Conservation (phyloP, 2,797 vertebrate species). For the Sebastes trivittatus region DNA sequence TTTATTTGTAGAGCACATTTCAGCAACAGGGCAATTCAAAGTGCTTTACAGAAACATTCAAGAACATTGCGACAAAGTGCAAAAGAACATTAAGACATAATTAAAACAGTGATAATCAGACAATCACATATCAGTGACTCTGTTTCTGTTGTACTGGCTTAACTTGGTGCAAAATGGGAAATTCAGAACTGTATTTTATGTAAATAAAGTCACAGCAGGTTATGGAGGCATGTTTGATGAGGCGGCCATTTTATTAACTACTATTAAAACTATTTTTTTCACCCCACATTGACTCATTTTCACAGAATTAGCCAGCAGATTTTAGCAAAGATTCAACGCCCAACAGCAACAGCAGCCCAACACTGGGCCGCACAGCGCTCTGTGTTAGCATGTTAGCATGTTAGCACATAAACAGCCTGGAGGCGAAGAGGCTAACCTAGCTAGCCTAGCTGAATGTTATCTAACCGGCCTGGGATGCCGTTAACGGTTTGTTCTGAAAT, state of each 20-base stretch:
- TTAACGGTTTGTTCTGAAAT: not conserved
- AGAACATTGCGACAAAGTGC: too few relatives aligned
- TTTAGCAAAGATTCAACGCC: not conserved
- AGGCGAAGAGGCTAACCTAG: not conserved
- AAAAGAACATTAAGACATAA: too few relatives aligned
- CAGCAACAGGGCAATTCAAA: too few relatives aligned
- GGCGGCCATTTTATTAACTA: conserved; percentile 70
- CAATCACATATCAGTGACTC: not conserved
- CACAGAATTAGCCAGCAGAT: not conserved
- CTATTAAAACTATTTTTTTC: not conserved
- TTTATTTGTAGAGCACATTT: too few relatives aligned
- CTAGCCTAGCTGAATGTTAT: not conserved
- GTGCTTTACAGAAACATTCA: too few relatives aligned
- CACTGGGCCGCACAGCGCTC: not conserved
- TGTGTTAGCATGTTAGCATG: conserved; percentile 14
- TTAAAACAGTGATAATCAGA: too few relatives aligned
- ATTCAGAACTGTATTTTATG: not conserved
- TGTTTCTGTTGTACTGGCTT: not conserved
- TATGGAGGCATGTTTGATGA: not conserved
- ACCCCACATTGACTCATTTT: conserved; percentile 37
- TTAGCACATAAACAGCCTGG: not conserved
- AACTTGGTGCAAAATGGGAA: not conserved
- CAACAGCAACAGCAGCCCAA: not conserved
- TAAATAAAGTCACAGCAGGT: not conserved
- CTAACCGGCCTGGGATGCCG: not conserved